Conservation (phyloP, 2,113 vertebrate species). For the Oreochromis spilurus region DNA sequence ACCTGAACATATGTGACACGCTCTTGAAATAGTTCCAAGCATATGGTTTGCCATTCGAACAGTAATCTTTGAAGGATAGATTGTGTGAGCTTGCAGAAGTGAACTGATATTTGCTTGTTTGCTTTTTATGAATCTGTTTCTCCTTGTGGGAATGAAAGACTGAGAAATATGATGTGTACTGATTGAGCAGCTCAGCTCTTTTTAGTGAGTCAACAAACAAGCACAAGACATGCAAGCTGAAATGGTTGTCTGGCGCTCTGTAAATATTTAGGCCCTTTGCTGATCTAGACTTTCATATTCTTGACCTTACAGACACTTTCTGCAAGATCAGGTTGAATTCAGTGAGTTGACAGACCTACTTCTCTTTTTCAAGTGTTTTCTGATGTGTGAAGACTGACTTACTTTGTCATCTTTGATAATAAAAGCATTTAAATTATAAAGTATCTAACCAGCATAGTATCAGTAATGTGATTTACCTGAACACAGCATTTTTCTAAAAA, state of each 20-base stretch:
- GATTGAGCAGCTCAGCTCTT: constrained; percentile 16
- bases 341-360: neutral
- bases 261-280: constrained; percentile 45
- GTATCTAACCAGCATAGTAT: neutral
- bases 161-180: constrained; percentile 5
- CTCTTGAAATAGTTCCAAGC: constrained; percentile 38
- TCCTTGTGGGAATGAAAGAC: neutral
- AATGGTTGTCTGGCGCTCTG: constrained; percentile 5
- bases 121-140: constrained; percentile 22
- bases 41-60: constrained; percentile 36
- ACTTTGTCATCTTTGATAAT: neutral
- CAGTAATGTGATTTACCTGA: constrained; percentile 4
- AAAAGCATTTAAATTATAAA: neutral
- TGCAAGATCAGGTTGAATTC: constrained; percentile 22
- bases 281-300: neutral
- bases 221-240: constrained; percentile 31
- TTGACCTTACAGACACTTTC: neutral
- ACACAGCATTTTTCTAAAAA: neutral
- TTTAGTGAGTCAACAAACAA: constrained; percentile 47
- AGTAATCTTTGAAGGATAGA: constrained; percentile 21
- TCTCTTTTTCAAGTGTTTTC: neutral
- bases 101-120: constrained; percentile 41
- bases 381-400: neutral
- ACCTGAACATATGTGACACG: constrained; percentile 48
- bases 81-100: neutral